These are phyloP conservation scores for Sabellastarte sp. DNA, from an alignment of 2,888 invertebrate species.

Conservation along the genomic window DNA sequence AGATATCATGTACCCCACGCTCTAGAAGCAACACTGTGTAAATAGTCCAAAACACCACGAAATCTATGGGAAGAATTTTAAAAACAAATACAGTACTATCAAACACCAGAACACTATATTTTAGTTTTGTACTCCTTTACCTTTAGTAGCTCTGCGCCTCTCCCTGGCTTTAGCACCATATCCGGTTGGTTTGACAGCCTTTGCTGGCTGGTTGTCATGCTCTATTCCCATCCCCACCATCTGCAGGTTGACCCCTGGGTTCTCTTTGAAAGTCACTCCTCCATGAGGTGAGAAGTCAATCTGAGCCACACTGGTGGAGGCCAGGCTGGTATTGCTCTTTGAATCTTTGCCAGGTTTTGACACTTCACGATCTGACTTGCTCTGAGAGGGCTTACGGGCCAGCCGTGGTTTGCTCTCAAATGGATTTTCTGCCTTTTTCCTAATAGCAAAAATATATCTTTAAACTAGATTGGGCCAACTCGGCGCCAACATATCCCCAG, in stretches of 20 bases:
- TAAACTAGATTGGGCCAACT: too few species aligned
- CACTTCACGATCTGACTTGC: neutral
- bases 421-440: conserved; percentile 36
- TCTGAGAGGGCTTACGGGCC: conserved; percentile 9
- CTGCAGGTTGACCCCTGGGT: conserved; percentile 48
- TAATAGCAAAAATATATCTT: too few species aligned
- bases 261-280: conserved; percentile 54
- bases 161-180: conserved; percentile 34
- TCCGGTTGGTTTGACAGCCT: conserved; percentile 21
- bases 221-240: conserved; percentile 53
- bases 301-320: neutral
- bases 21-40: too few species aligned
- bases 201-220: conserved; percentile 36
- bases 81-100: too few species aligned
- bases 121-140: too few species aligned
- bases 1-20: too few species aligned
- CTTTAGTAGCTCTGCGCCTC: conserved; percentile 33
- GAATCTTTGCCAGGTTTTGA: neutral
- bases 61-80: too few species aligned
- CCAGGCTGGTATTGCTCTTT: neutral
- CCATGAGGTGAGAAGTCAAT: conserved; percentile 19
- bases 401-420: conserved; percentile 41
- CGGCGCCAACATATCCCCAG: too few species aligned
- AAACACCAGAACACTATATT: too few species aligned
- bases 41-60: too few species aligned